Base-by-base conservation (phyloP, 2,113 vertebrate genomes). In the Cyphomyrus plagiostoma region DNA sequence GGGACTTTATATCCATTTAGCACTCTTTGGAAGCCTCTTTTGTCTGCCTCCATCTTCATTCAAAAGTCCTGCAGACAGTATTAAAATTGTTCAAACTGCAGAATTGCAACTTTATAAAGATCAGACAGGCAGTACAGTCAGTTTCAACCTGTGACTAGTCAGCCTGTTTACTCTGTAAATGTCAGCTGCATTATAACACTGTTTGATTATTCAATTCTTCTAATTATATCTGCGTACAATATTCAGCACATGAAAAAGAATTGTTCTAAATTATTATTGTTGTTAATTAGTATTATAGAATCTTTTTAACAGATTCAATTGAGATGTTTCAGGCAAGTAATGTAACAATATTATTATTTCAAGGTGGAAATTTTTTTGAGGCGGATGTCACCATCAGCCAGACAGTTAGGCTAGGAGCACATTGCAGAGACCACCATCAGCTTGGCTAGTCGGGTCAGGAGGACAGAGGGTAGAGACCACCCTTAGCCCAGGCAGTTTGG, bases 1-100 rank as follows among this genome's bases (percentile, higher is more conserved):
- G 42, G 17, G 50, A 89, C 85, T 89, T 84, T 89, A 58, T 82
- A 84, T 84, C 56, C 80, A 26, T 89, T 84, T 58, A 53, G 80
- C 21, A 9, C 49, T 45, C 23, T 56, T 52, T 84, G 66, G 53
- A 89, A 52, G 42, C 19, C 48, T 58, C 88, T 84, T 85, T 84
- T 85, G 80, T 89, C 53, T 83, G 77, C 42, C 23, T 80, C 21
- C 26, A 23, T 89, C 10, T 82, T 83, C 77, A 21, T 89, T 53
- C 80, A 49, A 83, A 89, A 89, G 48, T 74, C 74, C 35, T 83
- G 50, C 11, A 50, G 52, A 84, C 42, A 53, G 42, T 89, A 80
- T 85, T 85, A 35, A 89, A 62, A 89, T 42, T 83, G 88, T 50
- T 74, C 17, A 30, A 5, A 56, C 77, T 13, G 30, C 46, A 52